phyloP scores from a whole-genome alignment of 2,113 vertebrate species.

The Toxotes chatareus region DNA sequence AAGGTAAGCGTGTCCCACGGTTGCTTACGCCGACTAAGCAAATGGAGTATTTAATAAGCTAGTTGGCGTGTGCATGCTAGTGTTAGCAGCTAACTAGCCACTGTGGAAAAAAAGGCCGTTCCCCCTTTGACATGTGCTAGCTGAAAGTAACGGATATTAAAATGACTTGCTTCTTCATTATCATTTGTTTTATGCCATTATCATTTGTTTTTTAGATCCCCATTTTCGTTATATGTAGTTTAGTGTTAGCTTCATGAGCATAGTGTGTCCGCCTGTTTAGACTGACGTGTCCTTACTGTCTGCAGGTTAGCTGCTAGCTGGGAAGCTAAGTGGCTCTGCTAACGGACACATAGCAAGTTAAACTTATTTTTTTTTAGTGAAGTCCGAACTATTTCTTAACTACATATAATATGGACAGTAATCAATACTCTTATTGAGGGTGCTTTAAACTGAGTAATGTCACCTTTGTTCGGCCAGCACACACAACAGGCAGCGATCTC shows the following conservation, averaged over 20 bases:
- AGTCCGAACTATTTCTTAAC: fast-evolving
- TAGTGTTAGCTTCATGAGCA: no score
- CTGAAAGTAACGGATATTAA: neutral
- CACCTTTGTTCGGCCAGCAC: neutral
- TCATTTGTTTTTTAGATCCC: no score
- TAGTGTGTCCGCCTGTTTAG: constrained; percentile 21
- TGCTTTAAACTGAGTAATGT: neutral
- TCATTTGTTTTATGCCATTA: no score
- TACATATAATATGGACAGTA: no score
- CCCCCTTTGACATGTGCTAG: constrained; percentile 29
- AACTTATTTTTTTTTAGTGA: fast-evolving
- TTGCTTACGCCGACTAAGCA: fast-evolving
- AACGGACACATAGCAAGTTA: neutral
- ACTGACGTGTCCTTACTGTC: constrained; percentile 82
- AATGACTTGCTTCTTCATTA: neutral
- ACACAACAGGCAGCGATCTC: fast-evolving
- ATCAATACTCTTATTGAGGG: no score
- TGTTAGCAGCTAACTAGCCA: constrained; percentile 59
- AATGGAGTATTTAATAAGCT: fast-evolving
- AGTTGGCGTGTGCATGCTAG: neutral
- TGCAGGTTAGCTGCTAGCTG: constrained; percentile 51
- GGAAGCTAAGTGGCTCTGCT: constrained; percentile 28
- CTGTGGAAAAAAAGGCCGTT: constrained; percentile 46
- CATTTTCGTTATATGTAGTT: fast-evolving
- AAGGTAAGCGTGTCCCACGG: constrained; percentile 43